Base-by-base conservation (phyloP, 2,113 vertebrate species). In the Chinchilla lanigera region DNA sequence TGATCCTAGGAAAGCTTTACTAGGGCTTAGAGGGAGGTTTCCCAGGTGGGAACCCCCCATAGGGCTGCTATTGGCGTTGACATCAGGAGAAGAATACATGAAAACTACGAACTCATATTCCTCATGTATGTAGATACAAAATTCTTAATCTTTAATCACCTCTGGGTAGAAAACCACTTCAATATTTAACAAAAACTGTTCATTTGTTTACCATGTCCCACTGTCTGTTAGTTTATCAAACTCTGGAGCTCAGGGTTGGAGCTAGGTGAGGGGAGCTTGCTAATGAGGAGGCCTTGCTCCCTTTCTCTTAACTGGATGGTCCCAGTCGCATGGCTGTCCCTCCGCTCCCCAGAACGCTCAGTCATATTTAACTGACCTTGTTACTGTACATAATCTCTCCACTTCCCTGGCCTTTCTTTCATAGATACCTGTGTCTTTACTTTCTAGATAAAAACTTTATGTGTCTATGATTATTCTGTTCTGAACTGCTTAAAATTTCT, bases 401-500 rank as follows among this genome's bases (percentile, higher is more conserved):
- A 58, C 14, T 8, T 38, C 61, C 30, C 19, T 10, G 6, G 10
- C 5, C 9, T 14, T 87, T 30, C n/a, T 60, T 95, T 92, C 17
- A 30, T 83, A 86, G 75, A 75, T 44, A 28, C 33, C 28, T 65
- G 58, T 47, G 85, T 63, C 33, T 90, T 54, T 86, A 88, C 63
- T 85, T 90, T 82, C 52, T 80, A 96, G 47, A 90, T n/a, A 91
- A 89, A 65, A 87, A 20, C 22, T 56, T 22, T 77, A 52, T 7
- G 11, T 52, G 26, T 7, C 26, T 95, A 1, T 63, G 16, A 65
- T 78, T 95, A 83, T 83, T 13, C 38, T 75, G 20, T 16, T 69
- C 63, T 65, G 6, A 77, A 83, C 5, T 89, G 33, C 26, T 65
- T 89, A 86, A 93, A 81, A 56, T 83, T 93, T 17, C 5, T 84